phyloP scores from a whole-genome alignment of 1,140 invertebrate genomes.

The Arctopsyche grandis region DNA sequence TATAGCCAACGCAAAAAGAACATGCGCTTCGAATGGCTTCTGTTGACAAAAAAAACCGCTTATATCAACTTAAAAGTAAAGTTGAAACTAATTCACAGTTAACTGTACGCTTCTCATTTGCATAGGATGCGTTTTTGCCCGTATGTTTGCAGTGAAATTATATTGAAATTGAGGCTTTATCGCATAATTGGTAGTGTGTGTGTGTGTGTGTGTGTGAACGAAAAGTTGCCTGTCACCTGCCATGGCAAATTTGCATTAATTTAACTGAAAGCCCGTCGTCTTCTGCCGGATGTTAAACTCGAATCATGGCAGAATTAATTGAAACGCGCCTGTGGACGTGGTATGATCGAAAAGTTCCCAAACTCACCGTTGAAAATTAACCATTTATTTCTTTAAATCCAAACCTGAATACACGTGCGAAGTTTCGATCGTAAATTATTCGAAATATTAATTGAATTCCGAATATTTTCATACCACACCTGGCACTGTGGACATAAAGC shows the following conservation, averaged over 20 bases:
- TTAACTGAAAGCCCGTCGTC: background rate
- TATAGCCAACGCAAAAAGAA: background rate
- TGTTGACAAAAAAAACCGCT: background rate
- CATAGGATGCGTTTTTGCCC: background rate
- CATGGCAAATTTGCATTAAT: conserved; percentile 20
- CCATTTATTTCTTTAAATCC: no score
- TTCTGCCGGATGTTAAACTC: background rate
- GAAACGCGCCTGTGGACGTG: no score
- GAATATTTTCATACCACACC: no score
- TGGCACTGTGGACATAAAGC: no score
- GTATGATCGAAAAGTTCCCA: no score
- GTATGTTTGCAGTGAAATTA: background rate
- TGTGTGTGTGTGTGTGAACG: background rate
- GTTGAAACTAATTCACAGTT: no score
- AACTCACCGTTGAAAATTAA: no score
- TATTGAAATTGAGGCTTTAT: background rate
- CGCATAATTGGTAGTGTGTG: conserved; percentile 15
- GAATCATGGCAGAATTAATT: no score
- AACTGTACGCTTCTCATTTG: no score
- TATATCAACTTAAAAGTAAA: background rate
- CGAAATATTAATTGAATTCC: no score
- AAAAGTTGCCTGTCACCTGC: background rate
- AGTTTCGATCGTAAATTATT: no score
- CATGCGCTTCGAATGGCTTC: background rate
- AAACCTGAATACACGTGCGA: no score